Evolutionary conservation across 2,888 invertebrate genomes (phyloP), one percentile per base, ranked within the genome.

Genomic region (Philereme transversata): DNA sequence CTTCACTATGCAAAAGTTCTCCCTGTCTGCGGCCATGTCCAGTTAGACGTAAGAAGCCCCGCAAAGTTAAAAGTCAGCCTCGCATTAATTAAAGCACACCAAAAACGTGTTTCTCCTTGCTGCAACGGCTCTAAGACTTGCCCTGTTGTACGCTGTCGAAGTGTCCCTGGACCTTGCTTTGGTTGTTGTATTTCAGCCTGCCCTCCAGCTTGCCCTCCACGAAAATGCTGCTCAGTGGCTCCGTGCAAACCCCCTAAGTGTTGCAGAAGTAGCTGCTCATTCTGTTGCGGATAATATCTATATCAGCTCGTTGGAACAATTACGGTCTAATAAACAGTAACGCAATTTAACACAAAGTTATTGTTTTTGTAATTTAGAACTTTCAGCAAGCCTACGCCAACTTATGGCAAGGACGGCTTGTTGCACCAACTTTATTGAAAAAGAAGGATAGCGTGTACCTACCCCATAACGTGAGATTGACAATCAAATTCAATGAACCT

Each of bases 11-110:
- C 65, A 77, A 68, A 61, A 85, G 84, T 67, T 78, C 83, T 5
- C 87, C 86, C 5, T 89, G 90, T 53, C 52, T 87, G 41, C 77
- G 82, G 9, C 84, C 81, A 4, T 90, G 90, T 62, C 83, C 84
- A 4, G 75, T 86, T 33, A 83, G 86, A 33, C 81, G 82, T 9
- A 84, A 68, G 44, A 79, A 75, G 45, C 68, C 77, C 34, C 83
- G 86, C 51, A 84, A 68, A 68, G 59, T 66, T 50, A 76, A 80
- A 51, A 85, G 87, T 54, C 84, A 82, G 57, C 87, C 86, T 3
- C 83, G 78, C 69, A 84, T 88, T 10, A 83, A 69, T 71, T 40
- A 22, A 22, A 22, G 22, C 81, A 7, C 86, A 85, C 64, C 78
- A 72, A 36, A 86, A 82, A 62, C 76, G 75, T 35, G 75, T 73